Evolutionary conservation across 2,888 invertebrate species (phyloP), one percentile per base, ranked within the genome.

Genomic region (Drosophila peninsularis): DNA sequence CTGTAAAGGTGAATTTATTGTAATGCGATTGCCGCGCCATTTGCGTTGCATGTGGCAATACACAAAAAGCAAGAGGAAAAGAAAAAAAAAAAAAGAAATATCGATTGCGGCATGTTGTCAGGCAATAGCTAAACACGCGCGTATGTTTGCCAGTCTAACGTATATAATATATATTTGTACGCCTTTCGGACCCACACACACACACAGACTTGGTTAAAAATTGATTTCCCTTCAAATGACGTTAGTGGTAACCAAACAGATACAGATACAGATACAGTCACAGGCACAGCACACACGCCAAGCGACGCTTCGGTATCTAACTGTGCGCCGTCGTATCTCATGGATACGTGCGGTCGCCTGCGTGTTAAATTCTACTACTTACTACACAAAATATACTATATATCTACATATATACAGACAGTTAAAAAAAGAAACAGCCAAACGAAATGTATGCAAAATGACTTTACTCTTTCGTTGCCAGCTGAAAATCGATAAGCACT

Each of bases 21-120:
- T 83, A 83, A 86, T 83, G 86, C 88, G 69, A 83, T 88, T 83
- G 86, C 72, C 66, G 78, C 71, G 65, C 64, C 65, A 62, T 55
- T 76, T 44, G 62, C 70, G 56, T 71, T 62, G 88, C 83, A 82
- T 75, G 88, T 61, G 55, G 47, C 55, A 62, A 60, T 5, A 60
- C 42, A 57, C 54, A 39, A 52, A 52, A 27, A 37, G 60, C 58
- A 63, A 32, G 56, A 56, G 58, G 10, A 63, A 75, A 68, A 68
- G 21, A 32, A 30, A 21, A 39, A 32, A 17, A 27, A 34, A 47
- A 14, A 30, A 68, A 76, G 24, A 84, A 88, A 88, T 53, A 64
- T 84, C 88, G 83, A 84, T 83, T 80, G 65, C 65, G 64, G 62
- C 62, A 53, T 71, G 65, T 69, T 77, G 88, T 77, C 82, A 87